phyloP scores from a whole-genome alignment of 2,113 vertebrate species.

The Ictidomys tridecemlineatus region DNA sequence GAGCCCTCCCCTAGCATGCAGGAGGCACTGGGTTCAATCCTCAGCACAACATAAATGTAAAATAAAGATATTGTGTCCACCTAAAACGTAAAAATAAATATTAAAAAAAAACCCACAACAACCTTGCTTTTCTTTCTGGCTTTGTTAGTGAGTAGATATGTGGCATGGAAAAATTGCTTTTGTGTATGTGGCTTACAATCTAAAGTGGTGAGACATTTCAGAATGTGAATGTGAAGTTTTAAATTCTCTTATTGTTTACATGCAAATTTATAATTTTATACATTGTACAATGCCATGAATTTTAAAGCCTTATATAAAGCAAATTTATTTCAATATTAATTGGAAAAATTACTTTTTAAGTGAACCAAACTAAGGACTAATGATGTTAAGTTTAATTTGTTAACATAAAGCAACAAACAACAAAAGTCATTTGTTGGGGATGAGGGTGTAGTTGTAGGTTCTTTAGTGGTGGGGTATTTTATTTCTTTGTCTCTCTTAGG shows the following conservation, averaged over 20 bases:
- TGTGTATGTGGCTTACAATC: constrained; percentile 8
- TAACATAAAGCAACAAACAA: constrained; percentile 5
- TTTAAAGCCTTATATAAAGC: constrained; percentile 48
- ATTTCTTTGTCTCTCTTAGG: constrained; percentile 38
- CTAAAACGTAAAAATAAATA: too few relatives aligned
- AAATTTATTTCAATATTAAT: constrained; percentile 68
- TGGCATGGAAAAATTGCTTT: not conserved
- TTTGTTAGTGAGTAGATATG: constrained; percentile 1
- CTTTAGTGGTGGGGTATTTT: not conserved
- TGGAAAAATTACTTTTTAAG: constrained; percentile 26
- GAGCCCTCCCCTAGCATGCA: too few relatives aligned
- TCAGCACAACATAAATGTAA: too few relatives aligned
- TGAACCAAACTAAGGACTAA: constrained; percentile 22
- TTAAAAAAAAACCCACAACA: not conserved
- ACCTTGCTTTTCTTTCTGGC: constrained; percentile 55
- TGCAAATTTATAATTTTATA: not conserved
- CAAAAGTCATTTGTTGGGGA: not conserved
- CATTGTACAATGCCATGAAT: constrained; percentile 38
- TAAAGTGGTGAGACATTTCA: constrained; percentile 47
- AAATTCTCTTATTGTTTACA: constrained; percentile 56
- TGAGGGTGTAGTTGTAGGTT: constrained; percentile 9
- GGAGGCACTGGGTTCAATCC: too few relatives aligned
- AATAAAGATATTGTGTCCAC: too few relatives aligned
- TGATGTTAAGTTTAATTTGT: constrained; percentile 22
- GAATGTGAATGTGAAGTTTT: constrained; percentile 59